These are phyloP conservation scores for Pollenia labialis DNA, from an alignment of 2,888 invertebrate genomes.

Conservation along the genomic window DNA sequence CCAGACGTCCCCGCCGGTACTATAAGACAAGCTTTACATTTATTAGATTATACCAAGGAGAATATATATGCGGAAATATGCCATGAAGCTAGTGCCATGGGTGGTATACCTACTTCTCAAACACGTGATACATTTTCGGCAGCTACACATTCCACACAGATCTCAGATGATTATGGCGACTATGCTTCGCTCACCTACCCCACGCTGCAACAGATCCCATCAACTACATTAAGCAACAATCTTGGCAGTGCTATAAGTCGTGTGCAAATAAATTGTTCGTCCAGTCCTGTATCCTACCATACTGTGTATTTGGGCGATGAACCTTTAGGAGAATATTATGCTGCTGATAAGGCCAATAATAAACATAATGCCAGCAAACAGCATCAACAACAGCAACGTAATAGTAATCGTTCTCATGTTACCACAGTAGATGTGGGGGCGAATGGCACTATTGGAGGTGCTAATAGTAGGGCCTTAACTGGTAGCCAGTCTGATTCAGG, in stretches of 20 bases:
- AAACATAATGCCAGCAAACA: conserved; percentile 40
- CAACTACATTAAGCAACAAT: conserved; percentile 59
- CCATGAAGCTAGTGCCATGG: conserved; percentile 77
- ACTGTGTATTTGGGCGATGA: conserved; percentile 81
- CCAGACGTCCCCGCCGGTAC: conserved; percentile 69
- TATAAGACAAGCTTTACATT: conserved; percentile 75
- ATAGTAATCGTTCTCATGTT: conserved; percentile 76
- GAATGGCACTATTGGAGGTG: conserved; percentile 66
- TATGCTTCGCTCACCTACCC: conserved; percentile 80
- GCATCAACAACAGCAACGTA: conserved; percentile 53
- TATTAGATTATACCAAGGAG: conserved; percentile 85
- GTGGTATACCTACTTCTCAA: conserved; percentile 76
- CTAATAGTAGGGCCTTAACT: conserved; percentile 46
- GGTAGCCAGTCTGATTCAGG: conserved; percentile 70
- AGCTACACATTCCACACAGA: conserved; percentile 77
- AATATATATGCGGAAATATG: conserved; percentile 90
- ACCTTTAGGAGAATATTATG: conserved; percentile 78
- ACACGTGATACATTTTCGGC: conserved; percentile 77
- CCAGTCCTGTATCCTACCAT: conserved; percentile 81
- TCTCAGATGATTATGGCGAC: conserved; percentile 79
- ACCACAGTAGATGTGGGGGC: conserved; percentile 79
- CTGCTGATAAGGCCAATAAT: conserved; percentile 44
- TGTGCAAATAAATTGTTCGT: conserved; percentile 81
- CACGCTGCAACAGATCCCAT: conserved; percentile 44
- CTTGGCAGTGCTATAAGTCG: conserved; percentile 81